phyloP scores from a whole-genome alignment of 1,140 invertebrate species.

The Sycophaga agraensis region DNA sequence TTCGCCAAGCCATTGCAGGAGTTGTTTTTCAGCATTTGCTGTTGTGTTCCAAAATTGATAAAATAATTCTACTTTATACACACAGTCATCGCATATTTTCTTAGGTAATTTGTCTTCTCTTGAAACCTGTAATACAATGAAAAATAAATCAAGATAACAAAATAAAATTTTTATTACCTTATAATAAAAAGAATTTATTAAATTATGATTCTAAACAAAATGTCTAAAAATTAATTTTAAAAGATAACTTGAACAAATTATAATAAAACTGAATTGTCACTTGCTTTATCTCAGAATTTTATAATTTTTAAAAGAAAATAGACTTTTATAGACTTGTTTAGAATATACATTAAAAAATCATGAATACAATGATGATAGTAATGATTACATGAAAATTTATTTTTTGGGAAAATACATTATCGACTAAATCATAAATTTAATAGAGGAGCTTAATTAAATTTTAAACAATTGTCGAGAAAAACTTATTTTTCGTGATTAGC shows the following conservation, averaged over 20 bases:
- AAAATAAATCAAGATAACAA: background rate
- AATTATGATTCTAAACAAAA: background rate
- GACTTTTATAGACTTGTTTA: no score
- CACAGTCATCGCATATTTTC: conserved; percentile 64
- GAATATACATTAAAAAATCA: no score
- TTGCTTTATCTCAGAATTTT: no score
- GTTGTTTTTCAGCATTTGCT: conserved; percentile 61
- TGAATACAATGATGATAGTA: no score
- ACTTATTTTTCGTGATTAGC: no score
- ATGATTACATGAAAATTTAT: no score
- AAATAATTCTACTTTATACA: conserved; percentile 63
- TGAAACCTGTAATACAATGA: conserved; percentile 53
- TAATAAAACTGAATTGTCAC: background rate
- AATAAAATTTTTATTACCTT: no score
- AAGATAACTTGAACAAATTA: background rate
- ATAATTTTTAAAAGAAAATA: no score
- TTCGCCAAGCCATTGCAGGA: conserved; percentile 59
- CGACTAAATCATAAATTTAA: no score
- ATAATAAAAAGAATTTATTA: background rate
- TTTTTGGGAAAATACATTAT: no score
- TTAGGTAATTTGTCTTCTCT: conserved; percentile 64
- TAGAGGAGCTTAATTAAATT: no score
- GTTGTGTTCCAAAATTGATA: conserved; percentile 65
- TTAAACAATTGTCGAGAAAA: no score
- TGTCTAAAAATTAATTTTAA: background rate